phyloP scores from a whole-genome alignment of 2,797 vertebrate genomes.

The Premnoplex brunnescens region DNA sequence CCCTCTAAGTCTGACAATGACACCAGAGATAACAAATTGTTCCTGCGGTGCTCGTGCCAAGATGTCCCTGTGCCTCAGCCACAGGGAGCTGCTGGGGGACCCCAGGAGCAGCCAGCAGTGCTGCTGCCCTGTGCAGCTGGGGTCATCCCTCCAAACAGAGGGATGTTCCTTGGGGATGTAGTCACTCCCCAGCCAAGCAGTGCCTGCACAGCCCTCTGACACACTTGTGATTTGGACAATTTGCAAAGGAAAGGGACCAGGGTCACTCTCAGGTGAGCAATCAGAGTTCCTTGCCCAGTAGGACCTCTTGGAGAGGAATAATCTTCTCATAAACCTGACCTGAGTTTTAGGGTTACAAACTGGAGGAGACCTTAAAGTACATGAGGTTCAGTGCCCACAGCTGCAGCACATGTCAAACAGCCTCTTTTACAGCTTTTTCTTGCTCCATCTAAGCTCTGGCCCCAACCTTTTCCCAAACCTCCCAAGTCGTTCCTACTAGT shows the following conservation, averaged over 20 bases:
- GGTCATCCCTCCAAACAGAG: not conserved
- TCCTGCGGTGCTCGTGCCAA: not conserved
- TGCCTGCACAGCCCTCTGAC: not conserved
- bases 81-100: not conserved
- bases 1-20: not conserved
- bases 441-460: not conserved
- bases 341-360: not conserved
- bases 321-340: not conserved
- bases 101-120: not conserved
- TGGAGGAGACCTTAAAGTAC: not conserved
- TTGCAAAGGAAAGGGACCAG: not conserved
- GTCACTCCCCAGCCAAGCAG: not conserved
- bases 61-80: no score
- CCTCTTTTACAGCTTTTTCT: not conserved
- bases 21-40: not conserved
- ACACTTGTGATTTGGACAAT: not conserved
- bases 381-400: not conserved
- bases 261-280: not conserved
- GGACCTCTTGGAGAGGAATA: not conserved
- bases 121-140: not conserved
- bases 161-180: not conserved
- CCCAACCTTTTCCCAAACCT: not conserved
- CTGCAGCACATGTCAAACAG: not conserved
- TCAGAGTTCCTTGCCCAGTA: fast-evolving
- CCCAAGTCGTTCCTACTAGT: fast-evolving